A percentile compares a stretch with the other conserved stretches of the same genome.
Conservation (phyloP, 2,797 vertebrate species). For the Diceros bicornis region DNA sequence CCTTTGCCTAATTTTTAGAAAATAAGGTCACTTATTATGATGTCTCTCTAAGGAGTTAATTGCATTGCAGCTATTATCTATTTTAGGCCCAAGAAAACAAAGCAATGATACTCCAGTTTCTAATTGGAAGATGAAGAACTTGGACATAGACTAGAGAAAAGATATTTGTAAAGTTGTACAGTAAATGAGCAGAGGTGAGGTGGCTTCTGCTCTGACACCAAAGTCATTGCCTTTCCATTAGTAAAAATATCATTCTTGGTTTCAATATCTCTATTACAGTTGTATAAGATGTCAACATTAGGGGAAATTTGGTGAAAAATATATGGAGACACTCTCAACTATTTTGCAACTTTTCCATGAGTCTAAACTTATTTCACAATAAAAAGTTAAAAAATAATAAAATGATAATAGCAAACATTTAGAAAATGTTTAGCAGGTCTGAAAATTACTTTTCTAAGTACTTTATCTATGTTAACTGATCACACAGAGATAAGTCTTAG, state of each 20-base stretch:
- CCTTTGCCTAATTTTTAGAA: constrained; percentile 28
- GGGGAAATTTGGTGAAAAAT: background rate
- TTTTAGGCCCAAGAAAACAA: constrained; percentile 26
- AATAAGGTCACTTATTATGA: background rate
- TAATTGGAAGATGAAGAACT: background rate
- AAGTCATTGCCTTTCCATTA: background rate
- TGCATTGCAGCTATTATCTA: background rate
- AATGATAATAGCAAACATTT: background rate
- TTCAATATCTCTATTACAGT: background rate
- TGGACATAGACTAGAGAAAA: background rate
- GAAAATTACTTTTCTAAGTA: background rate
- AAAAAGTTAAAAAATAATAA: background rate
- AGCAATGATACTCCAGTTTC: background rate
- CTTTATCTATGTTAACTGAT: background rate
- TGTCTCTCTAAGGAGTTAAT: background rate
- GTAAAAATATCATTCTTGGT: background rate
- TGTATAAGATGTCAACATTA: background rate
- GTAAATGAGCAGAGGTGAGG: background rate
- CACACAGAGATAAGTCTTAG: background rate
- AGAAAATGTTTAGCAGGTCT: background rate
- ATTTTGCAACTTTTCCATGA: background rate
- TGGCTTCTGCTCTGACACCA: background rate
- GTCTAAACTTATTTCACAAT: background rate
- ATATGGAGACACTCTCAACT: background rate
- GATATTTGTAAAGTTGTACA: background rate